A percentile compares a stretch with the other conserved stretches of the same genome.
phyloP scores from a whole-genome alignment of 1,140 invertebrate genomes.

The Drosophila takahashii region DNA sequence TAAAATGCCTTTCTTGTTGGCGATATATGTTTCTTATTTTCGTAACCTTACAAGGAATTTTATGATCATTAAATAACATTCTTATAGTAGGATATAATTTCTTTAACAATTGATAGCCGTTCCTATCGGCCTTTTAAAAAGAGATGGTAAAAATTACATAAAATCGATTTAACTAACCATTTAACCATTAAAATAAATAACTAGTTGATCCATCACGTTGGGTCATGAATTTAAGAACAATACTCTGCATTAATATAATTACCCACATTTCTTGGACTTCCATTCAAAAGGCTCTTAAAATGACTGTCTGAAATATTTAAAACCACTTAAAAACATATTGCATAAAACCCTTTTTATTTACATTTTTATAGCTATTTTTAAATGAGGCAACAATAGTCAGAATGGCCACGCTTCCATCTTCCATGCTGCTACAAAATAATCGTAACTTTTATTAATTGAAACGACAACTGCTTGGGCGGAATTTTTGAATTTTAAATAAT shows the following conservation, averaged over 20 bases:
- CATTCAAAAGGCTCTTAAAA: slow-evolving; percentile 2
- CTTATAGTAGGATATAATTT: slow-evolving; percentile 4
- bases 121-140: not conserved
- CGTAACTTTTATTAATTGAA: slow-evolving; percentile 77
- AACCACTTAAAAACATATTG: slow-evolving; percentile 28
- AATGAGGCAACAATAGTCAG: slow-evolving; percentile 42
- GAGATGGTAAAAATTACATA: not conserved
- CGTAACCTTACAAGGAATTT: slow-evolving; percentile 21
- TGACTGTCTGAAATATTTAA: slow-evolving; percentile 27
- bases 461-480: slow-evolving; percentile 64
- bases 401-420: slow-evolving; percentile 23
- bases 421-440: slow-evolving; percentile 70
- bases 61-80: slow-evolving; percentile 69
- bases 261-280: slow-evolving; percentile 24
- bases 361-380: slow-evolving; percentile 30
- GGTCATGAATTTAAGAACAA: slow-evolving; percentile 59
- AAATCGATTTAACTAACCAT: not conserved
- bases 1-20: slow-evolving; percentile 62
- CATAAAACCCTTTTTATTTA: slow-evolving; percentile 26
- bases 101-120: not conserved
- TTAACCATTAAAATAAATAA: slow-evolving; percentile 24
- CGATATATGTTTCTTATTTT: slow-evolving; percentile 3
- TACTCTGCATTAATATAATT: slow-evolving; percentile 50
- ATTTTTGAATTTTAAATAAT: slow-evolving; percentile 53
- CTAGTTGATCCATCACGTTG: slow-evolving; percentile 46